A percentile compares a stretch with the other conserved stretches of the same genome.
phyloP scores from a whole-genome alignment of 2,797 vertebrate species.

The Acestrorhynchus altus region DNA sequence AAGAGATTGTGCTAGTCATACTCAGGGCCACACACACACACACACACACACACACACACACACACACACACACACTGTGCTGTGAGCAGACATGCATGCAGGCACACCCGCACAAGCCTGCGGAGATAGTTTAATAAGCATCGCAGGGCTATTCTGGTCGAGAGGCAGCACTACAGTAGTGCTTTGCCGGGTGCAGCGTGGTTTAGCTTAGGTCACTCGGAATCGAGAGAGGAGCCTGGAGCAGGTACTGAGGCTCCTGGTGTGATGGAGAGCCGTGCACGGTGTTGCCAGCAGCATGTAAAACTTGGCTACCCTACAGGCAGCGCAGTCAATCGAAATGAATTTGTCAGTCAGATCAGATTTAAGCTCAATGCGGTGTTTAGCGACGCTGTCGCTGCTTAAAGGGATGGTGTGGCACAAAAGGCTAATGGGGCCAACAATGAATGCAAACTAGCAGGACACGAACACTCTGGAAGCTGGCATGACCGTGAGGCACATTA shows the following conservation, averaged over 20 bases:
- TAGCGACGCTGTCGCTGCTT: not conserved
- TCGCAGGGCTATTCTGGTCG: constrained; percentile 18
- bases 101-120: constrained; percentile 18
- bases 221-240: not conserved
- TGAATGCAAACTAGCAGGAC: not conserved
- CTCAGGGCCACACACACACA: constrained; percentile 31
- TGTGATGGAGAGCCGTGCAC: not conserved
- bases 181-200: not conserved
- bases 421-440: constrained; percentile 32
- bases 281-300: too few species aligned
- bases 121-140: constrained; percentile 34
- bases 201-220: not conserved
- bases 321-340: not conserved
- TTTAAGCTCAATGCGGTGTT: constrained; percentile 1
- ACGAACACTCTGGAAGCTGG: not conserved
- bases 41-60: not conserved
- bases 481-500: constrained; percentile 4
- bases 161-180: not conserved
- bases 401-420: constrained; percentile 1
- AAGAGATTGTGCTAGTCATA: constrained; percentile 48
- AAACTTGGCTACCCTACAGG: not conserved
- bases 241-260: not conserved
- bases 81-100: not conserved
- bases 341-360: not conserved
- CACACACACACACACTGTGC: not conserved